Evolutionary conservation across 2,888 invertebrate genomes (phyloP).

Genomic region (Zele albiditarsus): DNA sequence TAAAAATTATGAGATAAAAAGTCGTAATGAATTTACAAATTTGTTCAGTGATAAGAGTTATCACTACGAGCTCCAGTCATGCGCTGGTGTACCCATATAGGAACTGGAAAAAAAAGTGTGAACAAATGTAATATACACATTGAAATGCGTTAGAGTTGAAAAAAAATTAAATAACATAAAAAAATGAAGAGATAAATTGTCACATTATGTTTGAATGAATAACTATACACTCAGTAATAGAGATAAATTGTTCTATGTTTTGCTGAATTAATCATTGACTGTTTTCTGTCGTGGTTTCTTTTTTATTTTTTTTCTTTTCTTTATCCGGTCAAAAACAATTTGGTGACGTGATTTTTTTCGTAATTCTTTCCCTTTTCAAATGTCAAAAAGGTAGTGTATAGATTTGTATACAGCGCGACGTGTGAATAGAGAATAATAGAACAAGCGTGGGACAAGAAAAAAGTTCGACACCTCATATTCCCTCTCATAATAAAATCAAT

Average conservation of each 20-base stretch:
- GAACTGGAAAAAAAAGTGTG: neutral
- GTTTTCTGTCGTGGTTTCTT: neutral
- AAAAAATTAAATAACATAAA: neutral
- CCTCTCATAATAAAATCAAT: neutral
- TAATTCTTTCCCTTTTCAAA: neutral
- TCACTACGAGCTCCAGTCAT: neutral
- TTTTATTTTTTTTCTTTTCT: conserved; percentile 7
- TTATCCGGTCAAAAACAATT: neutral
- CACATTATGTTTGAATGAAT: conserved; percentile 5
- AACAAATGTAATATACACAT: neutral
- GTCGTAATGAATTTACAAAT: conserved; percentile 16
- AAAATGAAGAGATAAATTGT: neutral
- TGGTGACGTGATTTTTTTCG: conserved; percentile 22
- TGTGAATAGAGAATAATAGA: conserved; percentile 2
- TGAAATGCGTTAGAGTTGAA: neutral
- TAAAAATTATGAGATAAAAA: neutral
- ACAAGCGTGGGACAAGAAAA: conserved; percentile 14
- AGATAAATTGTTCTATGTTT: conserved; percentile 18
- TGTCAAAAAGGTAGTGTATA: neutral
- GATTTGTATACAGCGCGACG: neutral
- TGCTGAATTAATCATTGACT: conserved; percentile 32
- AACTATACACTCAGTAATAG: neutral
- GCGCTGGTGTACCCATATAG: neutral
- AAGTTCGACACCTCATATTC: neutral
- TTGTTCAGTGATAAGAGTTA: conserved; percentile 17